Percentiles rank a stretch among this genome's conserved stretches.
phyloP scores from a whole-genome alignment of 2,888 invertebrate species.

The Acrobasis consociella region DNA sequence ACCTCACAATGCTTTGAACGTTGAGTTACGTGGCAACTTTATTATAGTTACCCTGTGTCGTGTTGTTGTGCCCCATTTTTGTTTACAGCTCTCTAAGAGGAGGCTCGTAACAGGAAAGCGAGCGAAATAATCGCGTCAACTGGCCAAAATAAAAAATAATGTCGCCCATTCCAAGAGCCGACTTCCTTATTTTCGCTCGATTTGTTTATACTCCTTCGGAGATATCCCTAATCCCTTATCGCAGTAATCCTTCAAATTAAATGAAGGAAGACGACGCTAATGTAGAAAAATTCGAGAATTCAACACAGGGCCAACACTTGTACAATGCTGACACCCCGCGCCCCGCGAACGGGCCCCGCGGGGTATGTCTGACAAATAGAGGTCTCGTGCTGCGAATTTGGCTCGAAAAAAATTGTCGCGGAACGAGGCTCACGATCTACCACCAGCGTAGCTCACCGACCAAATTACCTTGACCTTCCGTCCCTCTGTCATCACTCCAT shows the following conservation, averaged over 20 bases:
- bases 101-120: conserved; percentile 17
- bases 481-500: conserved; percentile 30
- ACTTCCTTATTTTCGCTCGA: conserved; percentile 20
- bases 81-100: conserved; percentile 13
- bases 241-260: conserved; percentile 49
- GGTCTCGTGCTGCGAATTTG: conserved; percentile 70
- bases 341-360: conserved; percentile 42
- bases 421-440: conserved; percentile 55
- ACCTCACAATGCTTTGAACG: no score
- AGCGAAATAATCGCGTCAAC: conserved; percentile 18
- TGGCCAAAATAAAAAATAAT: conserved; percentile 21
- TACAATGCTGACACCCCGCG: conserved; percentile 46
- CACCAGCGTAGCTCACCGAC: conserved; percentile 55
- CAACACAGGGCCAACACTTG: conserved; percentile 43
- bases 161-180: conserved; percentile 1
- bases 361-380: conserved; percentile 73
- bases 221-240: conserved; percentile 23
- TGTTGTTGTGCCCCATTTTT: conserved; percentile 1
- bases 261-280: conserved; percentile 43
- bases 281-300: conserved; percentile 42
- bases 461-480: conserved; percentile 45
- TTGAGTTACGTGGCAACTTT: background rate
- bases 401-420: conserved; percentile 69
- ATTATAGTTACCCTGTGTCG: background rate
- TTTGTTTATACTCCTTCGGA: conserved; percentile 23